Evolutionary conservation across 2,888 invertebrate genomes (phyloP).

Genomic region (Ecdyonurus torrentis): DNA sequence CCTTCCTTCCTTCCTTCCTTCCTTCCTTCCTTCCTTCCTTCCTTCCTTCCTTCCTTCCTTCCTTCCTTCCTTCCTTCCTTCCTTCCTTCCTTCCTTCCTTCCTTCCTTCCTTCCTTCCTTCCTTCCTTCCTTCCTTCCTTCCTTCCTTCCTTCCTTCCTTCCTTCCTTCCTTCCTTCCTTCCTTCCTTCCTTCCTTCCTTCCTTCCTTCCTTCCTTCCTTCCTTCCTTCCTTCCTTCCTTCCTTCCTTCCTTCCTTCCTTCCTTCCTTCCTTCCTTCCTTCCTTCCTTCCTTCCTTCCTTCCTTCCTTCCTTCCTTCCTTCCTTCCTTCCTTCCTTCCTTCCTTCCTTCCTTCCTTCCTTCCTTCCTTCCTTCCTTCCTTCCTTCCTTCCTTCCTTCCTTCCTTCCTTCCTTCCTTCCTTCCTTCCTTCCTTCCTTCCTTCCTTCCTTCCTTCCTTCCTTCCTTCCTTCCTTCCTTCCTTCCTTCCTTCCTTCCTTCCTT

Average conservation of each 20-base stretch:
- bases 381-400: constrained; percentile 7
- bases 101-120: constrained; percentile 7
- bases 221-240: constrained; percentile 7
- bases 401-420: constrained; percentile 7
- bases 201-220: constrained; percentile 6
- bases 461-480: constrained; percentile 7
- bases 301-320: constrained; percentile 7
- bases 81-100: constrained; percentile 7
- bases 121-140: constrained; percentile 6
- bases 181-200: constrained; percentile 7
- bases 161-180: constrained; percentile 7
- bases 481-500: constrained; percentile 7
- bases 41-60: constrained; percentile 7
- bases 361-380: constrained; percentile 6
- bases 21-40: constrained; percentile 7
- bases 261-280: constrained; percentile 7
- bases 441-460: constrained; percentile 6
- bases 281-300: constrained; percentile 7
- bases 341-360: constrained; percentile 7
- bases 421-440: constrained; percentile 2
- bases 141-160: constrained; percentile 8
- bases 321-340: constrained; percentile 7
- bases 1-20: constrained; percentile 7
- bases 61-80: constrained; percentile 6
- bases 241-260: constrained; percentile 7